Evolutionary conservation across 2,113 vertebrate species (phyloP), one percentile per base, ranked within the genome.

Genomic region (Anhinga anhinga): DNA sequence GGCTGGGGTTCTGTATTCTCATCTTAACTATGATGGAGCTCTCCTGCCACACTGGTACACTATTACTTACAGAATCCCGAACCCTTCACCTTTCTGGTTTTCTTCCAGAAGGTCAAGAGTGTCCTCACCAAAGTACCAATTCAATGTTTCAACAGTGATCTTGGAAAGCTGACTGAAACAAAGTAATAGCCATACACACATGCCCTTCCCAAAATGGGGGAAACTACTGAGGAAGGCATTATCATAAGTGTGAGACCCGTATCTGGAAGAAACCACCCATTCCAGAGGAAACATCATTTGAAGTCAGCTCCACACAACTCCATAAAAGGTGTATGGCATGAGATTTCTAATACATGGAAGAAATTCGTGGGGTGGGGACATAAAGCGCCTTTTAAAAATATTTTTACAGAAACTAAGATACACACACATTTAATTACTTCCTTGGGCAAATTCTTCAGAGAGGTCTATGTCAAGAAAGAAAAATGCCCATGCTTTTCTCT

Each of bases 231-330:
- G 67, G 27, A 80, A 79, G 27, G 32, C 45, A 59, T 30, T 30
- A 52, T 17, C 23, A 0, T 27, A 27, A 58, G 2, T n/a, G 20
- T 7, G 30, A 52, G 44, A 59, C 29, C 13, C 4, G 0, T 8
- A 49, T 38, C 40, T 26, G 36, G 25, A 86, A 82, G 34, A 55
- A 93, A 63, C 10, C 10, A n/a, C 21, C 11, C 13, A 25, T 90
- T 77, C 50, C 26, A 73, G 22, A 66, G n/a, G n/a, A 30, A 76
- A 8, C 30, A 49, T 30, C 16, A 38, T 2, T 6, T 58, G 23
- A 77, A 13, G 12, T 29, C 30, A 86, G 27, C n/a, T 86, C 56
- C 77, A 62, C 30, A 53, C 27, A 53, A 38, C 42, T 62, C 42
- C 19, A 4, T 50, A 52, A 86, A 86, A 86, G n/a, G 15, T 44